A percentile compares a stretch with the other conserved stretches of the same genome.
Evolutionary conservation across 2,797 vertebrate species (phyloP).

Genomic region (Brachymystax lenok): DNA sequence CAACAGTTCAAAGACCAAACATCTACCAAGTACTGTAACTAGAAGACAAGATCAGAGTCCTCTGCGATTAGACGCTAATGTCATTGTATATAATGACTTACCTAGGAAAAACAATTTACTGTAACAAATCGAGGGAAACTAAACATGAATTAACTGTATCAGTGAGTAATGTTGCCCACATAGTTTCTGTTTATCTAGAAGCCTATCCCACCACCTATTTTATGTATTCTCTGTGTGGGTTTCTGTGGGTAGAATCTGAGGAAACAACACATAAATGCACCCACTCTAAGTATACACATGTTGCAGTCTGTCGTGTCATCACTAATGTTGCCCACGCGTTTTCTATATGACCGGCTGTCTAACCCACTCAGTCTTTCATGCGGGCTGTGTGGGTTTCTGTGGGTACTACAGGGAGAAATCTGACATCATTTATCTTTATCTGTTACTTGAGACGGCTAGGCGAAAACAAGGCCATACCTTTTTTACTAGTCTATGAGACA

Average conservation of each 20-base stretch:
- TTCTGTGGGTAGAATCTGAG: slow-evolving; percentile 16
- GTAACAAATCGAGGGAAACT: slow-evolving; percentile 40
- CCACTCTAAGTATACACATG: slow-evolving; percentile 20
- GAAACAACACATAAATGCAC: slow-evolving; percentile 36
- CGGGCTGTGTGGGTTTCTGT: slow-evolving; percentile 53
- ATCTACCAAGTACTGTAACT: neutral
- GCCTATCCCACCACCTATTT: neutral
- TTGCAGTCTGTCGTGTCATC: neutral
- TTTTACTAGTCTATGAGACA: slow-evolving; percentile 29
- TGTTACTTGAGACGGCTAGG: slow-evolving; percentile 28
- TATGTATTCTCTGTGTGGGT: neutral
- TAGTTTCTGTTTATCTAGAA: slow-evolving; percentile 1
- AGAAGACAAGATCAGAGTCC: neutral
- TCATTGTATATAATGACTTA: neutral
- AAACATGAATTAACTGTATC: slow-evolving; percentile 8
- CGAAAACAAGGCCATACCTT: slow-evolving; percentile 45
- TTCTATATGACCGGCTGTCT: slow-evolving; percentile 34
- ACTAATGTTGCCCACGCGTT: slow-evolving; percentile 33
- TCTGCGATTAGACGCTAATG: neutral
- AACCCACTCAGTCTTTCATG: slow-evolving; percentile 50
- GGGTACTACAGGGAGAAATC: slow-evolving; percentile 41
- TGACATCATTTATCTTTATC: slow-evolving; percentile 40
- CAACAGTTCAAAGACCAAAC: slow-evolving; percentile 1
- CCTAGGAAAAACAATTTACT: neutral
- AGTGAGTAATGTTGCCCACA: neutral